These are phyloP conservation scores for Dicranocentrus wangi DNA, from an alignment of 2,888 invertebrate genomes.

Conservation along the genomic window DNA sequence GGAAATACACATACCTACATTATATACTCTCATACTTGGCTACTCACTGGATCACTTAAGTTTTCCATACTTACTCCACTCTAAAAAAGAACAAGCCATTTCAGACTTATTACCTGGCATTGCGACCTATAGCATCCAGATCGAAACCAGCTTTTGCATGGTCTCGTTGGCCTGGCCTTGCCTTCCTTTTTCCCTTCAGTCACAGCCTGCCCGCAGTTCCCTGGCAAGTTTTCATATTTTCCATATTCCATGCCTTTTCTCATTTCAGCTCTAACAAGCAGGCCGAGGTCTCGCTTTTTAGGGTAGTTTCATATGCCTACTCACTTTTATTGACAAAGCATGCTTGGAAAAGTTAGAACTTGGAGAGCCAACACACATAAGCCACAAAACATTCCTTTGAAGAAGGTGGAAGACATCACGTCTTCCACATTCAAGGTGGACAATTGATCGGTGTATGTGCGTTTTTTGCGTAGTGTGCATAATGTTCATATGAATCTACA, in stretches of 20 bases:
- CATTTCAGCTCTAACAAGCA: conserved; percentile 9
- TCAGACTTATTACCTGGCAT: conserved; percentile 10
- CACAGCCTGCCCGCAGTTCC: conserved; percentile 11
- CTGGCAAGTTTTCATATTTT: conserved; percentile 12
- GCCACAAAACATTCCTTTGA: too few relatives aligned
- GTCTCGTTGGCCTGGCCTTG: conserved; percentile 39
- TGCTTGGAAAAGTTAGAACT: too few relatives aligned
- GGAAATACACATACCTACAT: too few relatives aligned
- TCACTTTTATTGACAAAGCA: too few relatives aligned
- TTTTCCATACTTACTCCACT: too few relatives aligned
- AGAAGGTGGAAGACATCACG: not conserved
- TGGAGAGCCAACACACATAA: too few relatives aligned
- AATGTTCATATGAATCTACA: too few relatives aligned
- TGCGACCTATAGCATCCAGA: too few relatives aligned
- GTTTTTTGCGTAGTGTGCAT: not conserved
- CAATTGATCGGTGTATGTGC: not conserved
- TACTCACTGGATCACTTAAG: too few relatives aligned
- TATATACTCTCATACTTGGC: too few relatives aligned
- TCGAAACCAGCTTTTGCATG: too few relatives aligned
- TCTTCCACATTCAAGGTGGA: not conserved
- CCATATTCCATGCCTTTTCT: not conserved
- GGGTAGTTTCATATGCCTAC: not conserved
- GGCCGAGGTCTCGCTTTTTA: conserved; percentile 31
- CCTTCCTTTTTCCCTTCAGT: conserved; percentile 25
- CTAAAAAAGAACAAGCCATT: not conserved